phyloP scores from a whole-genome alignment of 2,113 vertebrate genomes.

The Tupaia chinensis region DNA sequence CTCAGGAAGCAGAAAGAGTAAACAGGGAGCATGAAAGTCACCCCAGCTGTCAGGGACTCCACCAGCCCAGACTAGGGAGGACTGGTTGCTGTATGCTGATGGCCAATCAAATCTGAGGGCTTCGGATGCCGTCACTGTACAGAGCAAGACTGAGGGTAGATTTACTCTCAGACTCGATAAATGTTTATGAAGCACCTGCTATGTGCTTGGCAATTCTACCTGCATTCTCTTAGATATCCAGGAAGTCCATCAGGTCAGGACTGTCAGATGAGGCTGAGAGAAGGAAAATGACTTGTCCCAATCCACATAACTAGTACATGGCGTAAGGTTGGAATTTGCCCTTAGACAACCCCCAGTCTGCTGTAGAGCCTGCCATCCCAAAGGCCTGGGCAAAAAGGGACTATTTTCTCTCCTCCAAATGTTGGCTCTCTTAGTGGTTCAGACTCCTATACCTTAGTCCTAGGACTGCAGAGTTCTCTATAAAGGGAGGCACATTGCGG shows the following conservation, averaged over 20 bases:
- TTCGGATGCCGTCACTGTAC: fast-evolving
- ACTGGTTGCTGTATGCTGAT: fast-evolving
- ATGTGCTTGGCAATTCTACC: neutral
- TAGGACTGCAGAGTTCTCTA: neutral
- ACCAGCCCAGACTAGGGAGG: neutral
- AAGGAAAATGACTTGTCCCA: neutral
- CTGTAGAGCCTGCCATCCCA: neutral
- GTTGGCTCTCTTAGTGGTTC: neutral
- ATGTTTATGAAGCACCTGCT: constrained; percentile 20
- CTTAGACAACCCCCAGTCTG: neutral
- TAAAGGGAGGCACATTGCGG: neutral
- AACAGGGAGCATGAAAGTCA: neutral
- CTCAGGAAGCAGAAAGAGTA: constrained; percentile 31
- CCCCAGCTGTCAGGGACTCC: neutral
- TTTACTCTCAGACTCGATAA: neutral
- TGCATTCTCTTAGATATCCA: neutral
- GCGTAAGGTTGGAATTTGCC: neutral
- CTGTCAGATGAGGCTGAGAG: neutral
- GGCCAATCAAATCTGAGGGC: neutral
- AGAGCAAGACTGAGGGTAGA: neutral
- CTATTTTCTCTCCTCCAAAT: neutral
- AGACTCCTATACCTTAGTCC: neutral
- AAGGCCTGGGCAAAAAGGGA: too few species aligned
- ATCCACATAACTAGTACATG: neutral
- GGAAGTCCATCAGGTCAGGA: neutral